These are phyloP conservation scores for Telmatochromis sp. DNA, from an alignment of 2,113 vertebrate species.

Conservation along the genomic window DNA sequence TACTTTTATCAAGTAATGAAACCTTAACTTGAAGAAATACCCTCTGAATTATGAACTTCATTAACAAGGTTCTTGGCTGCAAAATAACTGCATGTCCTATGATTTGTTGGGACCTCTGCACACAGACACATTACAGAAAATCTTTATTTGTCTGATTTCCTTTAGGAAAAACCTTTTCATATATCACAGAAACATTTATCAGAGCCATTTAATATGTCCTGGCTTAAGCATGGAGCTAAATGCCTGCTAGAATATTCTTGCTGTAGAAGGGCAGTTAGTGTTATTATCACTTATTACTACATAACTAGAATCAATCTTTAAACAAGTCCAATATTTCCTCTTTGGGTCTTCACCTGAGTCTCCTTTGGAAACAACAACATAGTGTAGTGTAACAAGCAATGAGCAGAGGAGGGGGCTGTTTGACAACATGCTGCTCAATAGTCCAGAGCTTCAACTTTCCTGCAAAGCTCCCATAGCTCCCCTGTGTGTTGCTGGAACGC, in stretches of 20 bases:
- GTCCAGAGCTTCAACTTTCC: slow-evolving; percentile 6
- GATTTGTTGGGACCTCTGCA: not conserved
- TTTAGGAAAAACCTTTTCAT: not conserved
- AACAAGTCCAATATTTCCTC: slow-evolving; percentile 9
- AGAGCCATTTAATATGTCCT: slow-evolving; percentile 35
- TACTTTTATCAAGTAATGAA: not conserved
- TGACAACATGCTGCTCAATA: slow-evolving; percentile 34
- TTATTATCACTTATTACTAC: slow-evolving; percentile 38
- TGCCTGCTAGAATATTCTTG: slow-evolving; percentile 13
- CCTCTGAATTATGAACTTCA: not conserved
- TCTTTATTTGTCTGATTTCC: not conserved
- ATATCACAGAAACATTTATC: slow-evolving; percentile 24
- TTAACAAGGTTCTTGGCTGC: not conserved
- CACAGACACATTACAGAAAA: slow-evolving; percentile 13
- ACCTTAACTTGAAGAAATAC: not conserved
- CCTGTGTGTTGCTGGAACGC: slow-evolving; percentile 38
- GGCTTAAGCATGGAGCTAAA: slow-evolving; percentile 33
- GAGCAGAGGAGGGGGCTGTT: slow-evolving; percentile 62
- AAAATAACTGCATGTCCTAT: not conserved
- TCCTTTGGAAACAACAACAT: not conserved
- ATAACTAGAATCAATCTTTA: slow-evolving; percentile 13
- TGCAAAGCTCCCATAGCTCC: slow-evolving; percentile 49
- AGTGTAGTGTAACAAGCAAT: slow-evolving; percentile 26
- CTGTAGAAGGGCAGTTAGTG: not conserved
- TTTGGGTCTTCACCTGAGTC: not conserved